phyloP scores from a whole-genome alignment of 1,140 invertebrate genomes.

The Aphaenogaster rudis region DNA sequence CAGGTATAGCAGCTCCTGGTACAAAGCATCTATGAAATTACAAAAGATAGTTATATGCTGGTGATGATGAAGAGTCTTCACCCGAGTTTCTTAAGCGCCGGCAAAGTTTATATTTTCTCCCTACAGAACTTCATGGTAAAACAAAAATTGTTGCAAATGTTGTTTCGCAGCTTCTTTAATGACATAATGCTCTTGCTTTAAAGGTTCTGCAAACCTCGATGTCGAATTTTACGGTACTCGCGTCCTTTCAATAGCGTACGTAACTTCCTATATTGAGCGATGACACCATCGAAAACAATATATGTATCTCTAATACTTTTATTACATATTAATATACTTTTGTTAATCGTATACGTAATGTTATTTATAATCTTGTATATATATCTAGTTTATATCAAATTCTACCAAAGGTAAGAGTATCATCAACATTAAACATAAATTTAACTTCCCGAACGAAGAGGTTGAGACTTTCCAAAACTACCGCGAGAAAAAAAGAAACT shows the following conservation, averaged over 20 bases:
- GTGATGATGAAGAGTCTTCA: conserved; percentile 18
- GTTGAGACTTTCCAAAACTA: neutral
- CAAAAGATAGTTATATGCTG: conserved; percentile 1
- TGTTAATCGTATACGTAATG: no score
- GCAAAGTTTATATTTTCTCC: conserved; percentile 46
- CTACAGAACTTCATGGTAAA: conserved; percentile 46
- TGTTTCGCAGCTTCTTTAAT: neutral
- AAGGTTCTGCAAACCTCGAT: no score
- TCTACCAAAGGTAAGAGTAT: neutral
- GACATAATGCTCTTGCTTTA: no score
- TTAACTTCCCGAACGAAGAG: neutral
- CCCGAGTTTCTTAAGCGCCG: conserved; percentile 25
- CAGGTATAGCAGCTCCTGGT: conserved; percentile 28
- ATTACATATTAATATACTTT: no score
- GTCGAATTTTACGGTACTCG: no score
- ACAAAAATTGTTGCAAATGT: neutral
- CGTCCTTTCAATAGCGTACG: no score
- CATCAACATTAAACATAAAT: neutral
- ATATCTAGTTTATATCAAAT: neutral
- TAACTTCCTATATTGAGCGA: no score
- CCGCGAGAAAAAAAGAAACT: neutral
- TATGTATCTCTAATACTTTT: no score
- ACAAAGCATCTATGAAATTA: conserved; percentile 12
- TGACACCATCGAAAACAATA: no score
- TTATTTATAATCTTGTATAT: no score